phyloP scores from a whole-genome alignment of 2,797 vertebrate species.

The Sus cebifrons region DNA sequence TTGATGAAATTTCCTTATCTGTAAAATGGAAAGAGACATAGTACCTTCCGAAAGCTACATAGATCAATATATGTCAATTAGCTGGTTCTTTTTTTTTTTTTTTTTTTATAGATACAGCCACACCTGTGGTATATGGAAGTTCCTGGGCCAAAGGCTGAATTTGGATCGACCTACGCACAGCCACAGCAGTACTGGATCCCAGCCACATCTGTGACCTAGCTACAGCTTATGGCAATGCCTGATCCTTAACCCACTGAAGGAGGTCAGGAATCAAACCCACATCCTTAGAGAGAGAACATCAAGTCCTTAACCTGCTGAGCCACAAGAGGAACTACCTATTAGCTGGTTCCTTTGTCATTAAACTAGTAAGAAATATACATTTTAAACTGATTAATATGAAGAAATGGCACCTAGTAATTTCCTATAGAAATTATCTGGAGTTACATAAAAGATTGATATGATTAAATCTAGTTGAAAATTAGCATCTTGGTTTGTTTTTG shows the following conservation, averaged over 20 bases:
- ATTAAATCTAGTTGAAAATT: not conserved
- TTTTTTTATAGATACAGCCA: no score
- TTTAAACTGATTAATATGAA: not conserved
- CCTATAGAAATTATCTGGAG: not conserved
- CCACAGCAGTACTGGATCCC: no score
- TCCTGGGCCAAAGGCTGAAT: no score
- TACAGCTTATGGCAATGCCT: no score
- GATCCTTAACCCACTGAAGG: no score
- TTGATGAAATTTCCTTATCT: constrained; percentile 41
- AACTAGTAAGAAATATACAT: constrained; percentile 19
- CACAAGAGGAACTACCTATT: not conserved
- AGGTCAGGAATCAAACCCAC: no score
- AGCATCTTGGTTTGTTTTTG: not conserved
- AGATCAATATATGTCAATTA: not conserved
- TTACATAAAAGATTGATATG: not conserved
- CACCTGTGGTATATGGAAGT: no score
- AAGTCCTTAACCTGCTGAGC: no score
- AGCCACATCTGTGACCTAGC: no score
- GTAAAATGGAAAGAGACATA: constrained; percentile 6
- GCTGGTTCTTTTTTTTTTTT: not conserved
- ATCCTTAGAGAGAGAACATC: no score
- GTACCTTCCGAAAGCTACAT: not conserved
- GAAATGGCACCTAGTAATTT: constrained; percentile 16
- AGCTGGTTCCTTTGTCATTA: not conserved
- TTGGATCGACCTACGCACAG: no score